These are phyloP conservation scores for Agrypnus murinus DNA, from an alignment of 2,888 invertebrate genomes.

Conservation along the genomic window DNA sequence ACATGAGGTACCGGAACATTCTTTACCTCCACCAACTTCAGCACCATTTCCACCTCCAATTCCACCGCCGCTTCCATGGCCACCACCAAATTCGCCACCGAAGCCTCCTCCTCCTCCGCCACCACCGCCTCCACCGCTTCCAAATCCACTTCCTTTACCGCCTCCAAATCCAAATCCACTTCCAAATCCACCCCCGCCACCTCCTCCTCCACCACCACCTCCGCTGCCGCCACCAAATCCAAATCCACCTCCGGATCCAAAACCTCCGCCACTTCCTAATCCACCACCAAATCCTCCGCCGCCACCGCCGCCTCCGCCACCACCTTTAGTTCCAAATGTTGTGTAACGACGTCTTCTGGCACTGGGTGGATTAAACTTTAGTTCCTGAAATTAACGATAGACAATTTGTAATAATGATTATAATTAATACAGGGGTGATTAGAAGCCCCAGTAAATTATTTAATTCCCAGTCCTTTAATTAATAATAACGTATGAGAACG, in stretches of 20 bases:
- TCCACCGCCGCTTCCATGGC: slow-evolving; percentile 46
- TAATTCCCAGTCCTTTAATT: no score
- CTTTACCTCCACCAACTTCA: slow-evolving; percentile 45
- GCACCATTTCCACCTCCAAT: slow-evolving; percentile 56
- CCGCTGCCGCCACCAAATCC: no score
- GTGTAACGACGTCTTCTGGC: background rate
- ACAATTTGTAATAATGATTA: no score
- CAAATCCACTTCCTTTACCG: slow-evolving; percentile 46
- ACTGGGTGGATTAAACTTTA: background rate
- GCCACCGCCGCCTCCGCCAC: slow-evolving; percentile 40
- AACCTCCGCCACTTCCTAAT: no score
- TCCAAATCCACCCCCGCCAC: slow-evolving; percentile 57
- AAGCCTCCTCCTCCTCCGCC: slow-evolving; percentile 46
- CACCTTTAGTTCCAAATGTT: background rate
- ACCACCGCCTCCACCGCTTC: slow-evolving; percentile 46
- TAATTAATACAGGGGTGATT: no score
- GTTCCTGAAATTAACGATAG: slow-evolving; percentile 51
- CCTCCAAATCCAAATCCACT: slow-evolving; percentile 62
- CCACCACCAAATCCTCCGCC: no score
- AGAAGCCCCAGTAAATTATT: no score
- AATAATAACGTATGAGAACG: no score
- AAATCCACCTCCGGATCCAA: no score
- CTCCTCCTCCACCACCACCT: slow-evolving; percentile 52
- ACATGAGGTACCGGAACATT: slow-evolving; percentile 38
- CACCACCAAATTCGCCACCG: slow-evolving; percentile 35